Conservation (phyloP, 2,113 vertebrate genomes). For the Chionis minor region DNA sequence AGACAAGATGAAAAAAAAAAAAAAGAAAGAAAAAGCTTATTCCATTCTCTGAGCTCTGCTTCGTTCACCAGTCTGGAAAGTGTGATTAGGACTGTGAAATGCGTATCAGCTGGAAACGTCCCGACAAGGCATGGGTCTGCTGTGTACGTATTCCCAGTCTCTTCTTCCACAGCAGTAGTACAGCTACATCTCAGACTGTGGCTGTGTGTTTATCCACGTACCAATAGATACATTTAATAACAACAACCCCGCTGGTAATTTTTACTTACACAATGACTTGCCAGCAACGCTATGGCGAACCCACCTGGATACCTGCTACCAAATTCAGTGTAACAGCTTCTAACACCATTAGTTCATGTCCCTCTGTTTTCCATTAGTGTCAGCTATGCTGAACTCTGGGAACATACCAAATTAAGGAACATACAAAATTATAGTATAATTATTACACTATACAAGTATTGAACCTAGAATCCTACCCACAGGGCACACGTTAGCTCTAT, state of each 20-base stretch:
- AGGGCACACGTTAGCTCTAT: not conserved
- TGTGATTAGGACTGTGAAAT: not conserved
- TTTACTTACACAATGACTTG: not conserved
- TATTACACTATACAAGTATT: not conserved
- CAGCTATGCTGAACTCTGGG: not conserved
- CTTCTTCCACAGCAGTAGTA: not conserved
- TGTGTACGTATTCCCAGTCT: not conserved
- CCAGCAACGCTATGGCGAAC: not conserved
- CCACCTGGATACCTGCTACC: not conserved
- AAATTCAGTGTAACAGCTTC: not conserved
- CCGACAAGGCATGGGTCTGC: accelerated
- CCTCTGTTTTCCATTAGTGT: not conserved
- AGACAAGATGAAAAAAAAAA: not conserved
- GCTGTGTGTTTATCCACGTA: not conserved
- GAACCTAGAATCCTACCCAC: not conserved
- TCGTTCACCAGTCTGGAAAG: not conserved
- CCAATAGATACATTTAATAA: not conserved
- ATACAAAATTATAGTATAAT: not conserved
- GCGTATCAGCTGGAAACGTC: not conserved
- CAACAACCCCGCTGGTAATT: not conserved
- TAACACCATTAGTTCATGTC: not conserved
- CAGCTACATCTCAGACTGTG: not conserved
- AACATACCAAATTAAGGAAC: not conserved
- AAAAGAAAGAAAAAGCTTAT: not conserved
- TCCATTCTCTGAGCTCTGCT: not conserved